Conservation (phyloP, 2,113 vertebrate genomes). For the Poecilia latipinna region DNA sequence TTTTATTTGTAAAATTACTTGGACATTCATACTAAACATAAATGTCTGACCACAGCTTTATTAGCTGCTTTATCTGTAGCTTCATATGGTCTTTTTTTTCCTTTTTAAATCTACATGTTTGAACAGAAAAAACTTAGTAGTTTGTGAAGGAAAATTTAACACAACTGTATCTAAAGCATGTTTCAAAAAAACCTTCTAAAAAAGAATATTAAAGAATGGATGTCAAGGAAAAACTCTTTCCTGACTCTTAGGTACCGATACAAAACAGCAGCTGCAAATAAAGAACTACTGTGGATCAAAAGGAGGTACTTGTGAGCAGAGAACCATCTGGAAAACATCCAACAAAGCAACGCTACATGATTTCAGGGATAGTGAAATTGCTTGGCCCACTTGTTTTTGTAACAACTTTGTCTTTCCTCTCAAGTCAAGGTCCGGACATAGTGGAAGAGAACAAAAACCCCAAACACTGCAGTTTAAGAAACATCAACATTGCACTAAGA, state of each 20-base stretch:
- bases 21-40: background rate
- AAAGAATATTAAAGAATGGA: background rate
- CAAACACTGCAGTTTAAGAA: background rate
- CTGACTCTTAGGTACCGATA: background rate
- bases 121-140: background rate
- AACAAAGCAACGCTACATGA: background rate
- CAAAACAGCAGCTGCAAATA: conserved; percentile 1
- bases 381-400: conserved; percentile 5
- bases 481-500: background rate
- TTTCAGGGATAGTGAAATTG: conserved; percentile 8
- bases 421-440: conserved; percentile 10
- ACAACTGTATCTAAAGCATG: background rate
- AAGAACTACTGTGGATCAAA: background rate
- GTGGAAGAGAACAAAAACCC: conserved; percentile 1
- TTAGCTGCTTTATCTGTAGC: too few species aligned
- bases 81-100: background rate
- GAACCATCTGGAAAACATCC: background rate
- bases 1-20: too few species aligned
- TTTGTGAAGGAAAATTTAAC: background rate
- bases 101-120: background rate
- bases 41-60: background rate
- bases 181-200: background rate
- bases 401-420: conserved; percentile 14
- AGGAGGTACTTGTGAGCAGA: conserved; percentile 2
- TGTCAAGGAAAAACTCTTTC: background rate